These are phyloP conservation scores for Myotis pilosus DNA, from an alignment of 2,797 vertebrate genomes.

Conservation along the genomic window DNA sequence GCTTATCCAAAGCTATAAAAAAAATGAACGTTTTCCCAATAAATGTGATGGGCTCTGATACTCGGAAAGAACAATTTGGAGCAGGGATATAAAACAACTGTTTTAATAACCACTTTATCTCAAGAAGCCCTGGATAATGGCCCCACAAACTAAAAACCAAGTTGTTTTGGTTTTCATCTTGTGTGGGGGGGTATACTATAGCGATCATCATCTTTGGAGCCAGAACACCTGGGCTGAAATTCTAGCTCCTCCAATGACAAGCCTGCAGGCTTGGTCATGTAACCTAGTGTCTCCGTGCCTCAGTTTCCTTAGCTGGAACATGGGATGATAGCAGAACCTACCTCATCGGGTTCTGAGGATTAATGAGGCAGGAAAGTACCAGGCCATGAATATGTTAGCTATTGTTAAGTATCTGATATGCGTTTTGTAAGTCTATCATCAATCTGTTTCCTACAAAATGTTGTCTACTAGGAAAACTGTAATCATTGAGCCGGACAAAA, in stretches of 20 bases:
- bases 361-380: not conserved
- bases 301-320: not conserved
- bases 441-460: not conserved
- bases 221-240: not conserved
- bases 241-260: not conserved
- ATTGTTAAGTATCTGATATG: not conserved
- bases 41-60: not conserved
- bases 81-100: not conserved
- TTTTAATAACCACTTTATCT: not conserved
- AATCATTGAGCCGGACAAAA: not conserved
- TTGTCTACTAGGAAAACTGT: not conserved
- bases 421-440: not conserved
- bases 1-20: not conserved
- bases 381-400: not conserved
- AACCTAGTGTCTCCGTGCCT: not conserved
- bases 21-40: not conserved
- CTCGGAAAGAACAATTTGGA: not conserved
- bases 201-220: not conserved
- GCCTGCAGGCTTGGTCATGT: not conserved
- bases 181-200: fast-evolving
- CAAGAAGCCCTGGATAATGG: not conserved
- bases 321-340: not conserved
- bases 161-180: not conserved
- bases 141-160: not conserved
- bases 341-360: not conserved